These are phyloP conservation scores for Leptopilina syphax DNA, from an alignment of 2,888 invertebrate genomes.

Conservation along the genomic window DNA sequence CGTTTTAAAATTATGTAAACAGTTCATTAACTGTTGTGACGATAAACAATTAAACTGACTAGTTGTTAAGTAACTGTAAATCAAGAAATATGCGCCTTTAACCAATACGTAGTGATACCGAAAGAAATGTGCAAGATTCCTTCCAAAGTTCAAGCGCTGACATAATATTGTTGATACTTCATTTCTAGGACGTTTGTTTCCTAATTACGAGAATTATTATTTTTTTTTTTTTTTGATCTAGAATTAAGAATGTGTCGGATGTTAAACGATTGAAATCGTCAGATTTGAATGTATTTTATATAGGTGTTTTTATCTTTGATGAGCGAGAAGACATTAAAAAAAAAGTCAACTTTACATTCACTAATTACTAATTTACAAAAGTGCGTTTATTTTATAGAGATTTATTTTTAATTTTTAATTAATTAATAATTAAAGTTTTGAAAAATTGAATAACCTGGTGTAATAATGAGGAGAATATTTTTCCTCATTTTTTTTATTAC, in stretches of 20 bases:
- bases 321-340: slow-evolving; percentile 6
- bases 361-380: slow-evolving; percentile 34
- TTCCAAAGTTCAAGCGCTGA: slow-evolving; percentile 34
- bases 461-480: too few species aligned
- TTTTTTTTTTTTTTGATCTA: slow-evolving; percentile 2
- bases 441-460: neutral
- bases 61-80: slow-evolving; percentile 34
- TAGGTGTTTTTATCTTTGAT: slow-evolving; percentile 40
- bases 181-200: slow-evolving; percentile 29
- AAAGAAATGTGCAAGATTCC: slow-evolving; percentile 39
- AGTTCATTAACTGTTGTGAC: slow-evolving; percentile 36
- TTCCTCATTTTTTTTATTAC: too few species aligned
- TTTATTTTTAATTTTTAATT: neutral
- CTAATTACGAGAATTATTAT: slow-evolving; percentile 11
- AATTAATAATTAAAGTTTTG: neutral
- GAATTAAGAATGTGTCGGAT: slow-evolving; percentile 15
- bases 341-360: slow-evolving; percentile 27
- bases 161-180: slow-evolving; percentile 32
- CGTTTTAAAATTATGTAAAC: neutral
- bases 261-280: slow-evolving; percentile 23
- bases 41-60: slow-evolving; percentile 31
- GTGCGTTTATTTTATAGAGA: slow-evolving; percentile 15
- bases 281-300: slow-evolving; percentile 39
- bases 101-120: slow-evolving; percentile 31
- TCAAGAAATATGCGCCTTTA: slow-evolving; percentile 31